Evolutionary conservation across 2,888 invertebrate species (phyloP).

Genomic region (Drosophila aldrichi): DNA sequence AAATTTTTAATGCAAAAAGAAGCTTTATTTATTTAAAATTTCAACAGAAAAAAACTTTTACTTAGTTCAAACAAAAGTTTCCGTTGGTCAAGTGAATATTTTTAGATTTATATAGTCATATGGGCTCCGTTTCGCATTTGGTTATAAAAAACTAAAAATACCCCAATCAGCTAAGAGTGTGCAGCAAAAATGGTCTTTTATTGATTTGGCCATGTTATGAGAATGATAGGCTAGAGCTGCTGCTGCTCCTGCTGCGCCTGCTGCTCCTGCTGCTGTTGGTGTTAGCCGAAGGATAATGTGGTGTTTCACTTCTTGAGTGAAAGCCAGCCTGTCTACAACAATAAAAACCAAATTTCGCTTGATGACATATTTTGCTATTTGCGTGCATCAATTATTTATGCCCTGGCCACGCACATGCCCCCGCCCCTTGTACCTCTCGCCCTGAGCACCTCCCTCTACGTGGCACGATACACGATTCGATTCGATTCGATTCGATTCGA

Average conservation of each 20-base stretch:
- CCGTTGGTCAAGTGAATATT: not conserved
- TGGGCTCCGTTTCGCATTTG: not conserved
- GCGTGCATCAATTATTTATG: slow-evolving; percentile 75
- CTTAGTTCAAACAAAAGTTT: not conserved
- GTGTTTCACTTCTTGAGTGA: slow-evolving; percentile 21
- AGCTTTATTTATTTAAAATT: too few relatives aligned
- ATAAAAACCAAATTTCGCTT: slow-evolving; percentile 22
- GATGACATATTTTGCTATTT: slow-evolving; percentile 73
- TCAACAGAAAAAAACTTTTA: too few relatives aligned
- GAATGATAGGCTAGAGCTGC: not conserved
- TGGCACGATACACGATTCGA: slow-evolving; percentile 53
- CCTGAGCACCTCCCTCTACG: slow-evolving; percentile 6
- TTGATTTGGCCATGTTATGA: slow-evolving; percentile 32
- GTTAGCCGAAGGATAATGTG: slow-evolving; percentile 11
- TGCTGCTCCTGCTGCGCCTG: not conserved
- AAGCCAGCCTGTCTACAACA: slow-evolving; percentile 33
- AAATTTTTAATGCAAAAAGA: too few relatives aligned
- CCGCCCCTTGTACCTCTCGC: not conserved
- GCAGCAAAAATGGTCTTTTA: slow-evolving; percentile 25
- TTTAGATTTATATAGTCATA: not conserved
- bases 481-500: slow-evolving; percentile 64
- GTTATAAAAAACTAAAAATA: not conserved
- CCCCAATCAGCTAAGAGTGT: not conserved
- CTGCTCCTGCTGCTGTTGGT: not conserved
- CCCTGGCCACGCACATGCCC: slow-evolving; percentile 9